Percentiles rank a stretch among this genome's conserved stretches.
Evolutionary conservation across 2,113 vertebrate genomes (phyloP).

Genomic region (Todiramphus chloris): DNA sequence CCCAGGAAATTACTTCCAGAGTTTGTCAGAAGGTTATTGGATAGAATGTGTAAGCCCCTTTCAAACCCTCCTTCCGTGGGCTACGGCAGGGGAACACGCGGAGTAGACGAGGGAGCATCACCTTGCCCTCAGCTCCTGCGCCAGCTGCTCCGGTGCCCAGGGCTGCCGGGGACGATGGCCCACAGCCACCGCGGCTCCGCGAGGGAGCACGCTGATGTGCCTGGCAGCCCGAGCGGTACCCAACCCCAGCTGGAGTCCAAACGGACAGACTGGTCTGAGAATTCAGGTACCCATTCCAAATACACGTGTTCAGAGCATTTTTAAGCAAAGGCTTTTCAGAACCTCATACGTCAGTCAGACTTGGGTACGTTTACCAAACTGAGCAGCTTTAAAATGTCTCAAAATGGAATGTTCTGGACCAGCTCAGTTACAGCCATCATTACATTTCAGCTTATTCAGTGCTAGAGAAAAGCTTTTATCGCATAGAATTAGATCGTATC

Average conservation of each 20-base stretch:
- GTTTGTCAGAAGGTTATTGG: neutral
- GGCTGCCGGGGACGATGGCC: neutral
- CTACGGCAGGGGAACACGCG: neutral
- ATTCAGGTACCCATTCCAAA: neutral
- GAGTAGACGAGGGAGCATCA: accelerated
- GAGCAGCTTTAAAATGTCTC: neutral
- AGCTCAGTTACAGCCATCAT: neutral
- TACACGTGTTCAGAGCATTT: neutral
- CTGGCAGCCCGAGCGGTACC: neutral
- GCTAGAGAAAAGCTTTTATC: neutral
- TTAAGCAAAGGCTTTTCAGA: neutral
- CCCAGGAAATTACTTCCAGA: neutral
- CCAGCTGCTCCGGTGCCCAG: neutral
- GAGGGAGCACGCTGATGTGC: accelerated
- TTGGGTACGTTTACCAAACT: neutral
- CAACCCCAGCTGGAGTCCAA: accelerated
- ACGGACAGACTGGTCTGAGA: neutral
- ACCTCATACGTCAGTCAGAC: neutral
- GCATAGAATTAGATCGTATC: neutral
- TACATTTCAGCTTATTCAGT: neutral
- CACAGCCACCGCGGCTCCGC: neutral
- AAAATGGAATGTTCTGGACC: neutral
- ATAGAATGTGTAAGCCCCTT: neutral
- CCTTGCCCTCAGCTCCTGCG: neutral
- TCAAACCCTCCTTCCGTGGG: neutral